phyloP scores from a whole-genome alignment of 2,113 vertebrate species.

The Collichthys lucidus region DNA sequence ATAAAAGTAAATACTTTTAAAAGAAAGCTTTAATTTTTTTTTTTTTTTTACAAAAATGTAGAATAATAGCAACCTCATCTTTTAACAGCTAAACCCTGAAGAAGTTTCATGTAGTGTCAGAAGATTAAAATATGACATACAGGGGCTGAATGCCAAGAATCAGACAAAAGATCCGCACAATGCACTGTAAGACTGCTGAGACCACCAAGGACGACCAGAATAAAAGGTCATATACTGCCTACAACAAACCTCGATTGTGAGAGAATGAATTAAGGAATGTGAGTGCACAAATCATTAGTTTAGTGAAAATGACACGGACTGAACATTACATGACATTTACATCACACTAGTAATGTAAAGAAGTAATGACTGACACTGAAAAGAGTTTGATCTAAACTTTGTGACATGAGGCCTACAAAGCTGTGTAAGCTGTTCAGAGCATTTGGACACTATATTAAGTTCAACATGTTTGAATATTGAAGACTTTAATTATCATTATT shows the following conservation, averaged over 20 bases:
- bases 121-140: background rate
- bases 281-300: background rate
- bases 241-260: too few species aligned
- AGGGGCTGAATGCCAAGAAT: too few species aligned
- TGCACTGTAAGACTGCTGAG: background rate
- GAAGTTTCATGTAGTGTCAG: background rate
- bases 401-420: too few species aligned
- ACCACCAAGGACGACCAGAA: too few species aligned
- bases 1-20: background rate
- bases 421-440: background rate
- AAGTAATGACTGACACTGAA: background rate
- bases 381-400: background rate
- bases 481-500: too few species aligned
- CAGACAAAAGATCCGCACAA: too few species aligned
- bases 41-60: background rate
- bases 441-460: background rate
- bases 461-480: too few species aligned
- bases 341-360: background rate
- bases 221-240: background rate
- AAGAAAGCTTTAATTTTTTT: too few species aligned
- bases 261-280: background rate
- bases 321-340: background rate
- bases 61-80: background rate
- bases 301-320: too few species aligned
- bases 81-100: background rate